Percentiles rank a stretch among this genome's conserved stretches.
These are phyloP conservation scores for Nymphalis io DNA, from an alignment of 1,140 invertebrate species.

Conservation along the genomic window DNA sequence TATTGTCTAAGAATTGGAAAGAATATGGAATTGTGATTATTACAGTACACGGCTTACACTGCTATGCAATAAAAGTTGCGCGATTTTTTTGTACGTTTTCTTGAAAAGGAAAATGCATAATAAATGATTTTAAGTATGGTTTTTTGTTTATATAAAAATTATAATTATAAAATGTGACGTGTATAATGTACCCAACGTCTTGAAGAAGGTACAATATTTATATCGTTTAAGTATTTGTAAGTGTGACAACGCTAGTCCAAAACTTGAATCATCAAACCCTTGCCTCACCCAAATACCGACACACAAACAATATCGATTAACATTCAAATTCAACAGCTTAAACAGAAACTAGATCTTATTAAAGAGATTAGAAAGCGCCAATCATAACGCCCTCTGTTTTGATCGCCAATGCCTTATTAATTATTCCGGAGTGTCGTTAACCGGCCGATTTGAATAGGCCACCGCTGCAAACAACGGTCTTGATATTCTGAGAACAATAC, in stretches of 20 bases:
- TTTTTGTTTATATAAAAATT: too few relatives aligned
- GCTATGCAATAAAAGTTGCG: too few relatives aligned
- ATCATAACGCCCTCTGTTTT: slow-evolving; percentile 38
- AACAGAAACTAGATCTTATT: slow-evolving; percentile 14
- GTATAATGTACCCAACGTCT: too few relatives aligned
- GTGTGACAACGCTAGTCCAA: neutral
- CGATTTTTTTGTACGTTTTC: too few relatives aligned
- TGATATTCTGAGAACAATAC: slow-evolving; percentile 70
- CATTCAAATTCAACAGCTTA: slow-evolving; percentile 9
- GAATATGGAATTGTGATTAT: too few relatives aligned
- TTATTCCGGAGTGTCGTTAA: slow-evolving; percentile 62
- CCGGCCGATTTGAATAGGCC: slow-evolving; percentile 52
- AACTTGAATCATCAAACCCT: slow-evolving; percentile 14
- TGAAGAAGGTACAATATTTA: too few relatives aligned
- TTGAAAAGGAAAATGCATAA: too few relatives aligned
- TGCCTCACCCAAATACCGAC: slow-evolving; percentile 7
- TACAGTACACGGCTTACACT: too few relatives aligned
- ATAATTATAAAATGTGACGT: too few relatives aligned
- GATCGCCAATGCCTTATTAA: slow-evolving; percentile 52
- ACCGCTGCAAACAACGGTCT: slow-evolving; percentile 56
- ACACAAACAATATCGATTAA: slow-evolving; percentile 25
- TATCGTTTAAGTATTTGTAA: too few relatives aligned
- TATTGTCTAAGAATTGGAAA: too few relatives aligned
- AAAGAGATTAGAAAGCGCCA: slow-evolving; percentile 53
- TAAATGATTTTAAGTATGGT: too few relatives aligned